phyloP scores from a whole-genome alignment of 2,888 invertebrate genomes.

The Ormyrus rosae region DNA sequence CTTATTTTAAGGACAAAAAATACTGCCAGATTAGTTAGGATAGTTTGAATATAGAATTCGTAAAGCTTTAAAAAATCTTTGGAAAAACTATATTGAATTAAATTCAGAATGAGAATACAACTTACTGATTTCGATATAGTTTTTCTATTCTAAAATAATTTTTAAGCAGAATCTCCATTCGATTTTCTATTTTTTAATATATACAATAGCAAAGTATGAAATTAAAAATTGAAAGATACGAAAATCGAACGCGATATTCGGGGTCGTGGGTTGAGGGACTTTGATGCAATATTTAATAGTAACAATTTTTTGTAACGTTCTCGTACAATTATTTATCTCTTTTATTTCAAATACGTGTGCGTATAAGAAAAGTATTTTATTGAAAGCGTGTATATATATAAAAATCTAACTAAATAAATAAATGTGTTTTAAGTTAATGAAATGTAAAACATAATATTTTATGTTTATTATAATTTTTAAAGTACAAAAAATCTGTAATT shows the following conservation, averaged over 20 bases:
- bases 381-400: constrained; percentile 34
- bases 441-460: constrained; percentile 1
- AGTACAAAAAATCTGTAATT: constrained; percentile 45
- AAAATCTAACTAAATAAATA: constrained; percentile 40
- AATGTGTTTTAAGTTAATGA: constrained; percentile 22
- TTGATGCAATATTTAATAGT: constrained; percentile 62
- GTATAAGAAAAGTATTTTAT: not conserved
- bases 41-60: constrained; percentile 2
- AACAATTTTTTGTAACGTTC: constrained; percentile 33
- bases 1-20: not conserved
- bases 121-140: constrained; percentile 17
- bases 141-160: constrained; percentile 29
- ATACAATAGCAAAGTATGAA: not conserved
- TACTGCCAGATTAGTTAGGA: constrained; percentile 42
- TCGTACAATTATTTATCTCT: constrained; percentile 21
- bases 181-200: constrained; percentile 53
- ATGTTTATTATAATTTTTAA: constrained; percentile 13
- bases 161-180: constrained; percentile 24
- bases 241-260: constrained; percentile 57
- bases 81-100: constrained; percentile 36
- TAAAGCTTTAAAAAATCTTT: not conserved
- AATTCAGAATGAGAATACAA: not conserved
- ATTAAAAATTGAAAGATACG: constrained; percentile 7
- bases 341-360: constrained; percentile 8
- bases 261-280: constrained; percentile 63